Evolutionary conservation across 2,113 vertebrate genomes (phyloP).

Genomic region (Vicugna pacos): DNA sequence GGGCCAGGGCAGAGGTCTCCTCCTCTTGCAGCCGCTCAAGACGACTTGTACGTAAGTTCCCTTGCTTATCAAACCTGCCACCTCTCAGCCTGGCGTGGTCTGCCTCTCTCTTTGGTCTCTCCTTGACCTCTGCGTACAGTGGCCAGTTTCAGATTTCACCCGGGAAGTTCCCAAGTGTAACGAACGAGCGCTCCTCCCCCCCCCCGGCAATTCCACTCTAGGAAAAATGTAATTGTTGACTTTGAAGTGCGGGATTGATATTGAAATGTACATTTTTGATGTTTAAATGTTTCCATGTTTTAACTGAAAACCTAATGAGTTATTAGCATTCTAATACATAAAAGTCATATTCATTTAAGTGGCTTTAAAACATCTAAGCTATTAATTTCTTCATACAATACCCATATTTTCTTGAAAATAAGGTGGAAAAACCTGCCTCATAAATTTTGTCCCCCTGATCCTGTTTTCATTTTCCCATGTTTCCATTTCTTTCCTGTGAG

Average conservation of each 20-base stretch:
- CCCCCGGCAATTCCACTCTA: neutral
- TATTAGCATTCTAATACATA: slow-evolving; percentile 12
- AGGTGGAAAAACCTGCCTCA: neutral
- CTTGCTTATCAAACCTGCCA: neutral
- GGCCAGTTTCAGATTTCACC: neutral
- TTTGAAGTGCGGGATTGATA: neutral
- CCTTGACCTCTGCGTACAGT: neutral
- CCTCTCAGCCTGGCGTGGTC: neutral
- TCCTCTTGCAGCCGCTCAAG: rapidly evolving
- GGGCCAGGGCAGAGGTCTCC: neutral
- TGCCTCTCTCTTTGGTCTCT: neutral
- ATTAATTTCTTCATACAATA: neutral
- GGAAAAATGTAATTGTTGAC: neutral
- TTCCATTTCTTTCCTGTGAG: neutral
- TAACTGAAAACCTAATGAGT: neutral
- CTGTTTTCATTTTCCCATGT: neutral
- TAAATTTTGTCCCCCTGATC: neutral
- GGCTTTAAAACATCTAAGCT: neutral
- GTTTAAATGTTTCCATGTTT: neutral
- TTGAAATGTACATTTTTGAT: neutral
- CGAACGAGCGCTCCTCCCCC: neutral
- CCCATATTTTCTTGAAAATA: slow-evolving; percentile 21
- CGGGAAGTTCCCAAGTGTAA: neutral
- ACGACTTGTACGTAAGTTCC: neutral
- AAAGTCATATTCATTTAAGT: neutral